phyloP scores from a whole-genome alignment of 2,797 vertebrate genomes.

The Leptodactylus fallax region DNA sequence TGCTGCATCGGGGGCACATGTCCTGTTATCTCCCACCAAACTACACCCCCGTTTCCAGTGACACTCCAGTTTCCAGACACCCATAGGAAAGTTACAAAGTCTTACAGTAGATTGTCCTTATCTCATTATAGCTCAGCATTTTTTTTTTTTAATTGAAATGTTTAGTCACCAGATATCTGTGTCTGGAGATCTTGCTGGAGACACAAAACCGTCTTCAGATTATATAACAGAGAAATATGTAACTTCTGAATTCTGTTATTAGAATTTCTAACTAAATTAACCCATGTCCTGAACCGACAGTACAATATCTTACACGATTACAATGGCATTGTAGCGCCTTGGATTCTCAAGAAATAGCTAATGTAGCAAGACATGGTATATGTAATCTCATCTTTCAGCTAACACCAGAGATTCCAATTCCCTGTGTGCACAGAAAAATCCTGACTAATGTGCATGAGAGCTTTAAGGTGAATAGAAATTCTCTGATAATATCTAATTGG shows the following conservation, averaged over 20 bases:
- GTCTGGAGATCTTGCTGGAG: constrained; percentile 37
- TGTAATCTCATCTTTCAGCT: constrained; percentile 56
- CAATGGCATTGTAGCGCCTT: constrained; percentile 20
- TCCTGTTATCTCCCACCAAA: neutral
- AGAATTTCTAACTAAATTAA: constrained; percentile 25
- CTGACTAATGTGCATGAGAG: constrained; percentile 40
- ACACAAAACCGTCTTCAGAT: constrained; percentile 33
- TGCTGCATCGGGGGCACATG: neutral
- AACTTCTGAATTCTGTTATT: constrained; percentile 8
- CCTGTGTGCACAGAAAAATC: constrained; percentile 12
- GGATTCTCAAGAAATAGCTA: constrained; percentile 33
- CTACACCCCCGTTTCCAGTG: neutral
- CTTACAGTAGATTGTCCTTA: neutral
- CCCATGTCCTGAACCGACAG: neutral
- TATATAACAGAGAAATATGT: constrained; percentile 4
- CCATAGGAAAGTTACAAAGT: neutral
- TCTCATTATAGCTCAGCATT: constrained; percentile 15
- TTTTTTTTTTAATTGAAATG: neutral
- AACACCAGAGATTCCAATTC: constrained; percentile 50
- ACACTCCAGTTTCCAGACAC: neutral
- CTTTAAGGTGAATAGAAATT: constrained; percentile 8
- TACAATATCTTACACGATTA: constrained; percentile 31
- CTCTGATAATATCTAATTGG: constrained; percentile 23
- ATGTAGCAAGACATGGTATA: constrained; percentile 48
- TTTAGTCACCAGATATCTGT: constrained; percentile 32